A percentile compares a stretch with the other conserved stretches of the same genome.
These are phyloP conservation scores for Watsonalla binaria DNA, from an alignment of 2,888 invertebrate genomes.

Conservation along the genomic window DNA sequence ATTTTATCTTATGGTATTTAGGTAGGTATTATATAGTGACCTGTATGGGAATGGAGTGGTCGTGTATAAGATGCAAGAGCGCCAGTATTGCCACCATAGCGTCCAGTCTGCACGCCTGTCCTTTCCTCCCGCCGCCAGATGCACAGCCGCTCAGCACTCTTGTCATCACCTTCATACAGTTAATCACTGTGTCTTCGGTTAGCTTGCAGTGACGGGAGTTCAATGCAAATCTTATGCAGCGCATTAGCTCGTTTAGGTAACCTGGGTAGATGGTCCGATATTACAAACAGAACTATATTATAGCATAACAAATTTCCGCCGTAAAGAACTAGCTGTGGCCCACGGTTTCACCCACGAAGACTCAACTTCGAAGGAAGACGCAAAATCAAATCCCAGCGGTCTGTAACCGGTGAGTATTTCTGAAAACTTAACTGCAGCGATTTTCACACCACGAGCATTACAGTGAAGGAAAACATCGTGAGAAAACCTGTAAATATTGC, in stretches of 20 bases:
- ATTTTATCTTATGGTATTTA: neutral
- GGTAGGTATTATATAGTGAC: too few species aligned
- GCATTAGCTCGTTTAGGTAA: constrained; percentile 63
- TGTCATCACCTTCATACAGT: constrained; percentile 38
- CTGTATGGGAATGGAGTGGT: constrained; percentile 53
- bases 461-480: too few species aligned
- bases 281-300: too few species aligned
- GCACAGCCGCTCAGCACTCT: constrained; percentile 45
- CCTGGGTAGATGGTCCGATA: constrained; percentile 29
- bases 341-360: too few species aligned
- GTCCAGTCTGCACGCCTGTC: constrained; percentile 59
- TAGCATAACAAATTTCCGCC: too few species aligned
- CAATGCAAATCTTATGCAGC: constrained; percentile 54
- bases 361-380: too few species aligned
- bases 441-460: too few species aligned
- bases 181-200: constrained; percentile 50
- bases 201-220: constrained; percentile 51
- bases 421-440: too few species aligned
- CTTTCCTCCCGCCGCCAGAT: constrained; percentile 56
- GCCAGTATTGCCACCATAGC: constrained; percentile 50
- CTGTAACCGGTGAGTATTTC: too few species aligned
- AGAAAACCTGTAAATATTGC: too few species aligned
- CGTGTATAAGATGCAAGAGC: constrained; percentile 41
- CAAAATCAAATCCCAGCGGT: too few species aligned
- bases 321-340: too few species aligned